Evolutionary conservation across 2,113 vertebrate species (phyloP), one percentile per base, ranked within the genome.

Genomic region (Serinus canaria): DNA sequence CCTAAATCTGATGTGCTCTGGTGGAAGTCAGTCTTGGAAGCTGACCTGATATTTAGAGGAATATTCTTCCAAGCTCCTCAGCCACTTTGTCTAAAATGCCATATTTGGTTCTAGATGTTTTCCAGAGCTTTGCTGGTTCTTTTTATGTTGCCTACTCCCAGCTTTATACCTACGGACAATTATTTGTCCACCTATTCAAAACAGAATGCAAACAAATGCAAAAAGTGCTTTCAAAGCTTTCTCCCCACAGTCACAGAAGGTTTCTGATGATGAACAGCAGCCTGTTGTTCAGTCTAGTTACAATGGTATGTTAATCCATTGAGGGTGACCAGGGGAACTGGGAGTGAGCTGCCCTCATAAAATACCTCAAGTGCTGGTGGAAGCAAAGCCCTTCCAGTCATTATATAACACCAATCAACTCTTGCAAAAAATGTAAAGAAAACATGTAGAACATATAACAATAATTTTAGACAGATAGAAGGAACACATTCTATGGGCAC

Each of bases 221-320:
- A 53, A 95, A 96, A 78, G 77, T 81, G 87, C 84, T 95, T 94
- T 92, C 69, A 87, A 91, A 96, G 93, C 96, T 91, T 92, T 94
- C 93, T 87, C 83, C 60, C 55, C 0, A 0, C 81, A 35, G 84
- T 7, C 91, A 89, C 81, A 89, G 73, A 59, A 94, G 49, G 83
- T 83, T 88, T 94, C 83, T 75, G 89, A 58, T 83, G 83, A 83
- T 59, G 83, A 96, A 87, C 80, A 87, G 87, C 91, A 81, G 89
- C 31, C 55, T 87, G 80, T 73, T 96, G 83, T 94, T 94, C 60
- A 39, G 55, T 16, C 43, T 20, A 59, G 60, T 69, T 77, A 87
- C 91, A 94, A 81, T 70, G 91, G 87, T 44, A 92, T 92, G 95
- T 78, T 92, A 94, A 96, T 95, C 93, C 83, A n/a, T 39, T 4